These are phyloP conservation scores for Halichoerus grypus DNA, from an alignment of 2,113 vertebrate genomes.

Conservation along the genomic window DNA sequence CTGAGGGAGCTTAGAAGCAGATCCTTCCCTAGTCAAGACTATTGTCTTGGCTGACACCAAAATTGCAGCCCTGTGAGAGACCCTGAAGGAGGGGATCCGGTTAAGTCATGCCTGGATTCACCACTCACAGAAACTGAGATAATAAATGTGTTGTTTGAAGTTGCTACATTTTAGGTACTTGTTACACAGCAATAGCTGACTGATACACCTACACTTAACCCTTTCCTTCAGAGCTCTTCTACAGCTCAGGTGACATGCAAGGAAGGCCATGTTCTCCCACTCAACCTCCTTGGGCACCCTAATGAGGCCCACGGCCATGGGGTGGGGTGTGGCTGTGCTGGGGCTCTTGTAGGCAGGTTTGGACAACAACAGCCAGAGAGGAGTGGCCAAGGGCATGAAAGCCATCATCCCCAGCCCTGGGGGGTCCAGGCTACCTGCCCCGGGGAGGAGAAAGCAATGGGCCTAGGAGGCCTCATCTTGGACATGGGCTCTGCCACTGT, in stretches of 20 bases:
- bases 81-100: no score
- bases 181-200: neutral
- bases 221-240: neutral
- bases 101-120: neutral
- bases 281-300: neutral
- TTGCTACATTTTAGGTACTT: neutral
- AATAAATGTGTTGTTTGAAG: neutral
- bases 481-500: neutral
- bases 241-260: neutral
- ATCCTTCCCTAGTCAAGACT: neutral
- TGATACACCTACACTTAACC: neutral
- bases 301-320: neutral
- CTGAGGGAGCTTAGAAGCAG: neutral
- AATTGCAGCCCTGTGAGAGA: neutral
- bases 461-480: no score
- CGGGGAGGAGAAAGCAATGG: neutral
- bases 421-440: no score
- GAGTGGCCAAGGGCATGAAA: neutral
- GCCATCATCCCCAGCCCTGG: neutral
- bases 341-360: neutral
- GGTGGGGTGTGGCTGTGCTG: no score
- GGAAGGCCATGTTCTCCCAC: neutral
- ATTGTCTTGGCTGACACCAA: neutral
- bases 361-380: neutral
- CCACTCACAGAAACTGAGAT: neutral